A percentile compares a stretch with the other conserved stretches of the same genome.
Evolutionary conservation across 92 coral and sea anemone genomes (phyloP).

Genomic region (Siderastrea radians): DNA sequence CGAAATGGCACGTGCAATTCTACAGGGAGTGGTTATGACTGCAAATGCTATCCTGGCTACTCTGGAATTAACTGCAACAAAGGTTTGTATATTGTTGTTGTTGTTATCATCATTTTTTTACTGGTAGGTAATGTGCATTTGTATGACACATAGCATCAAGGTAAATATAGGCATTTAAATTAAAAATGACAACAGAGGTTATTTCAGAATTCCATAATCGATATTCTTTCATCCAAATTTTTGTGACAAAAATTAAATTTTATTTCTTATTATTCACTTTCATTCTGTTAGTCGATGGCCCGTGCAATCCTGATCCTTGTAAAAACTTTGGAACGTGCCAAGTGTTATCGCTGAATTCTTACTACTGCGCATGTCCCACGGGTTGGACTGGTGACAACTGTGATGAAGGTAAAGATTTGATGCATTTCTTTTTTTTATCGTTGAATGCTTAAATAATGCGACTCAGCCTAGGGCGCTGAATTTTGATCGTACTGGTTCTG

Average conservation of each 20-base stretch:
- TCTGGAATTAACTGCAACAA: constrained; percentile 25
- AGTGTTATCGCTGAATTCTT: neutral
- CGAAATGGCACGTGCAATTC: constrained; percentile 13
- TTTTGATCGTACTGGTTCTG: too few relatives aligned
- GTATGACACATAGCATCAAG: neutral
- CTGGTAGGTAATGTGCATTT: neutral
- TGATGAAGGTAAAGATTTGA: neutral
- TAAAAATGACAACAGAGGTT: too few relatives aligned
- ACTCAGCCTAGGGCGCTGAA: too few relatives aligned
- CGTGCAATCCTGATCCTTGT: constrained; percentile 45
- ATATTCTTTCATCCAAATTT: too few relatives aligned
- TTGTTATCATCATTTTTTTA: neutral
- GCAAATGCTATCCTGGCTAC: constrained; percentile 21
- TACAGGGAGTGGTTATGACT: neutral
- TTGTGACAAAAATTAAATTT: neutral
- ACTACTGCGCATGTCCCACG: constrained; percentile 24
- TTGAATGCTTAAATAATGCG: too few relatives aligned
- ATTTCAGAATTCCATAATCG: neutral
- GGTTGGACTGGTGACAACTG: constrained; percentile 52
- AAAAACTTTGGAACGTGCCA: constrained; percentile 28
- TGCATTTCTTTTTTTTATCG: too few relatives aligned
- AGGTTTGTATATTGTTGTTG: neutral
- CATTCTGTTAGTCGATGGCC: neutral
- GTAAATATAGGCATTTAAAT: too few relatives aligned
- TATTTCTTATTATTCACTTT: neutral